These are phyloP conservation scores for Odontomachus brunneus DNA, from an alignment of 1,140 invertebrate genomes.

Conservation along the genomic window DNA sequence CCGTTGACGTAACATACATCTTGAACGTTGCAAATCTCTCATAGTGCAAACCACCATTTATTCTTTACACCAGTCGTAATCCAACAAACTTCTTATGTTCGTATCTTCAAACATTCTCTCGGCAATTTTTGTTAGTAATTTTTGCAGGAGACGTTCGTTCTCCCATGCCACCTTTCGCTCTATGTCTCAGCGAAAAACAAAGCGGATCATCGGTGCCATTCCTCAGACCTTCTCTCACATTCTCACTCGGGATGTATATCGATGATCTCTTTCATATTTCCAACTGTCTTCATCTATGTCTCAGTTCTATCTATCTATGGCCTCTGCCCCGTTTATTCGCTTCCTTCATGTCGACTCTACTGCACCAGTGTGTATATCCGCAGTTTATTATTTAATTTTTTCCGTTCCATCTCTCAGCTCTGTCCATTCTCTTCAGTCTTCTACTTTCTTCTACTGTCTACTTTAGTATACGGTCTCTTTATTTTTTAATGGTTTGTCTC, in stretches of 20 bases:
- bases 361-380: slow-evolving; percentile 12
- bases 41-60: too few relatives aligned
- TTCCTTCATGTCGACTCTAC: not conserved
- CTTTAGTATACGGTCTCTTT: slow-evolving; percentile 57
- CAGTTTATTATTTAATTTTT: slow-evolving; percentile 72
- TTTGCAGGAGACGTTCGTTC: too few relatives aligned
- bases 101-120: not conserved
- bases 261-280: slow-evolving; percentile 71
- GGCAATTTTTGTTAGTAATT: slow-evolving; percentile 9
- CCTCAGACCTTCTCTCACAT: slow-evolving; percentile 53
- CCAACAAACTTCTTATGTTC: not conserved
- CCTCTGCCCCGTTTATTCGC: slow-evolving; percentile 26
- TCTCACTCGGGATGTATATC: slow-evolving; percentile 83
- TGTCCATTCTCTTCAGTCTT: slow-evolving; percentile 23
- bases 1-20: not conserved
- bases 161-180: not conserved
- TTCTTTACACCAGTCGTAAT: too few relatives aligned
- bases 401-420: slow-evolving; percentile 40
- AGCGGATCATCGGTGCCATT: slow-evolving; percentile 41
- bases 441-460: slow-evolving; percentile 42
- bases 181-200: slow-evolving; percentile 20
- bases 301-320: slow-evolving; percentile 31
- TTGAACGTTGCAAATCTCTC: slow-evolving; percentile 5
- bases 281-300: slow-evolving; percentile 32
- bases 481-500: slow-evolving; percentile 75